Conservation (phyloP, 2,797 vertebrate species). For the Sebastolobus altivelis region DNA sequence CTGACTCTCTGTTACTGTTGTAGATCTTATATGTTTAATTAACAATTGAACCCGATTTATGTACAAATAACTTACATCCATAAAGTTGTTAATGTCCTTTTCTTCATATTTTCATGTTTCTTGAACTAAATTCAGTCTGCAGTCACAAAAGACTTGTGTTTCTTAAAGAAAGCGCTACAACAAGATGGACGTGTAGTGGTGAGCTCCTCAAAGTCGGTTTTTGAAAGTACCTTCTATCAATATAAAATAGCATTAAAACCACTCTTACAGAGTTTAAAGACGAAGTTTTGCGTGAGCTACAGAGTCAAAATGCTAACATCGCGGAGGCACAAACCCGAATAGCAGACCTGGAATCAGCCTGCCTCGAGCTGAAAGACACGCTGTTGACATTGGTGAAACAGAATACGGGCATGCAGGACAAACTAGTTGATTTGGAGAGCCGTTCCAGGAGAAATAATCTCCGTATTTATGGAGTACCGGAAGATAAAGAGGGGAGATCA, state of each 20-base stretch:
- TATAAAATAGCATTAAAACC: neutral
- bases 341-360: slow-evolving; percentile 4
- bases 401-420: neutral
- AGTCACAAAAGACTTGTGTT: too few relatives aligned
- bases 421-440: slow-evolving; percentile 5
- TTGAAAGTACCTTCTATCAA: neutral
- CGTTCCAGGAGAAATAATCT: slow-evolving; percentile 9
- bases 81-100: too few relatives aligned
- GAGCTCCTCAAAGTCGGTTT: neutral
- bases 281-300: neutral
- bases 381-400: neutral
- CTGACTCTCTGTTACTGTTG: too few relatives aligned
- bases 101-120: too few relatives aligned
- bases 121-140: too few relatives aligned
- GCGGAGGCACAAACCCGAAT: neutral
- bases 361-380: slow-evolving; percentile 1
- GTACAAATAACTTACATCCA: too few relatives aligned
- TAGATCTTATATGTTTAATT: too few relatives aligned
- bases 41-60: too few relatives aligned
- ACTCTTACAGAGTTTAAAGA: neutral
- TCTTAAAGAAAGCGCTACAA: too few relatives aligned
- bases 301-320: too few relatives aligned
- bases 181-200: neutral
- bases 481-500: too few relatives aligned
- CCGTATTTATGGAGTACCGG: too few relatives aligned